phyloP scores from a whole-genome alignment of 2,888 invertebrate genomes.

The Mythimna impura region DNA sequence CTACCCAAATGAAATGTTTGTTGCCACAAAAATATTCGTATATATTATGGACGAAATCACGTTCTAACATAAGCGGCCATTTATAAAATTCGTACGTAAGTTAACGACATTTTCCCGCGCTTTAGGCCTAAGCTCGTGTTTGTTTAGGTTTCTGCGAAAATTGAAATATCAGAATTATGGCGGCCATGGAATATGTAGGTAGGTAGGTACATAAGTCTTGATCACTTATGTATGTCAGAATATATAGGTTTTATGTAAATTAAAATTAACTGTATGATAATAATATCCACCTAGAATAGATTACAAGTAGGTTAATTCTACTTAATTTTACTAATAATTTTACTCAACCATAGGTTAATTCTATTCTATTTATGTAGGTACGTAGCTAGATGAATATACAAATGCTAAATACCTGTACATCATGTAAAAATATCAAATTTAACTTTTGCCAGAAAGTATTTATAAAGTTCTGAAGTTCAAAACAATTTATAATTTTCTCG shows the following conservation, averaged over 20 bases:
- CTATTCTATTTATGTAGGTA: neutral
- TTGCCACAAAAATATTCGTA: conserved; percentile 35
- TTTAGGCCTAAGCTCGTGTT: conserved; percentile 21
- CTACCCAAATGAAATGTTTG: conserved; percentile 43
- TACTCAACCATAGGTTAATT: too few relatives aligned
- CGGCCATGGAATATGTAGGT: neutral
- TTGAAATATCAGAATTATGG: conserved; percentile 28
- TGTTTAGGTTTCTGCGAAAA: conserved; percentile 29
- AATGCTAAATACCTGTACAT: too few relatives aligned
- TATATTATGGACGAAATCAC: conserved; percentile 47
- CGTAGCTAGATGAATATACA: neutral
- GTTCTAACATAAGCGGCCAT: conserved; percentile 47
- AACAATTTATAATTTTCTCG: neutral
- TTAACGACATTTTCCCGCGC: conserved; percentile 40
- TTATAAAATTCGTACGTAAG: conserved; percentile 44
- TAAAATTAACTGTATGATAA: neutral
- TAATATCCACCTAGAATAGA: neutral
- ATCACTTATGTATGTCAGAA: conserved; percentile 6
- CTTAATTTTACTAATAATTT: too few relatives aligned
- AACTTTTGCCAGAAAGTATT: too few relatives aligned
- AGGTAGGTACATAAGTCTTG: conserved; percentile 4
- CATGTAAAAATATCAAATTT: too few relatives aligned
- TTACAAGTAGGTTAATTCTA: neutral
- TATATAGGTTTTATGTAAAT: neutral
- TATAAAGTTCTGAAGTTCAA: neutral